Conservation (phyloP, 2,797 vertebrate species). For the Micromesistius poutassou region DNA sequence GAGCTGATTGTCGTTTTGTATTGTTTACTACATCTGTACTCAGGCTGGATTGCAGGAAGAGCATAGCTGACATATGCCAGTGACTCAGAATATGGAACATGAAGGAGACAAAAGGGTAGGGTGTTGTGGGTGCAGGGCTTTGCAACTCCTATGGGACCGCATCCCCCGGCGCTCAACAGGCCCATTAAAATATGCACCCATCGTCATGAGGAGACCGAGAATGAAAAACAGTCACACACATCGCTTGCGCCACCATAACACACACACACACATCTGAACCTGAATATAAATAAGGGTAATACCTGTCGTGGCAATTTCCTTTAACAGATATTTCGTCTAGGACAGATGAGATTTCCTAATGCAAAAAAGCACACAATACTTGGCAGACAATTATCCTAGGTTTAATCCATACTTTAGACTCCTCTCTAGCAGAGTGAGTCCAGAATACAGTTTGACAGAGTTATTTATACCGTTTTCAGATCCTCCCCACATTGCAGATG, state of each 20-base stretch:
- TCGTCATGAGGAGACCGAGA: constrained; percentile 47
- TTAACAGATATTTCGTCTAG: too few relatives aligned
- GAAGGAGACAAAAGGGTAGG: constrained; percentile 19
- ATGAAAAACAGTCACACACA: constrained; percentile 17
- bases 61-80: constrained; percentile 39
- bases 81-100: background rate
- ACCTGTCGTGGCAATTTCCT: too few relatives aligned
- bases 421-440: too few relatives aligned
- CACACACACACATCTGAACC: constrained; percentile 7
- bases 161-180: background rate
- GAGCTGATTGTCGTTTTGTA: constrained; percentile 23
- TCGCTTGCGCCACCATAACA: constrained; percentile 13
- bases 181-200: constrained; percentile 23
- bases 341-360: too few relatives aligned
- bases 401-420: too few relatives aligned
- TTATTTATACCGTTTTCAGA: too few relatives aligned
- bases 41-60: constrained; percentile 20
- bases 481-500: too few relatives aligned
- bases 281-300: background rate
- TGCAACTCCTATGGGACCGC: background rate
- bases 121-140: background rate
- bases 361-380: too few relatives aligned
- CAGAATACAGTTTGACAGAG: too few relatives aligned
- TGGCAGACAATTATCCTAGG: too few relatives aligned
- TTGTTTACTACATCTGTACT: constrained; percentile 43